These are phyloP conservation scores for Aselliscus stoliczkanus DNA, from an alignment of 2,797 vertebrate genomes.

Conservation along the genomic window DNA sequence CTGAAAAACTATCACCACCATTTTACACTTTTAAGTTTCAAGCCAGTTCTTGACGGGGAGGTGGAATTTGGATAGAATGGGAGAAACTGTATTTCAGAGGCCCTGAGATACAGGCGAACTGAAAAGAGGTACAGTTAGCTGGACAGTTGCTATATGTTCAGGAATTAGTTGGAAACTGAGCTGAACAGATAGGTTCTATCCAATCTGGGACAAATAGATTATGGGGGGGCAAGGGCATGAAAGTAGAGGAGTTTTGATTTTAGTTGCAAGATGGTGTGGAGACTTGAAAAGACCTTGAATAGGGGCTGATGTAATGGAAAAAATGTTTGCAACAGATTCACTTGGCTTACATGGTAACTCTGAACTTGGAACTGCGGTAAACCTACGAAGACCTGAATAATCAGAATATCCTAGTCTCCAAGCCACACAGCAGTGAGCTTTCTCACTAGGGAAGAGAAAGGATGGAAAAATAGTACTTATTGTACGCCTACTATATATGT, in stretches of 20 bases:
- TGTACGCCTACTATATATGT: neutral
- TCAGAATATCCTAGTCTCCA: neutral
- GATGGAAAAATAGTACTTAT: neutral
- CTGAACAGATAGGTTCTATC: neutral
- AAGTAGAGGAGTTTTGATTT: conserved; percentile 5
- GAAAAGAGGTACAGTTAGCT: neutral
- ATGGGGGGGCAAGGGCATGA: neutral
- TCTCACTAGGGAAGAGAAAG: neutral
- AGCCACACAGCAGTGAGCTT: neutral
- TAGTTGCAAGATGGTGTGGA: neutral
- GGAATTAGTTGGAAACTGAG: neutral
- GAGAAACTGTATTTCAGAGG: neutral
- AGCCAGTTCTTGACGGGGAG: neutral
- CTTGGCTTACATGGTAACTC: neutral
- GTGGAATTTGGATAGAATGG: neutral
- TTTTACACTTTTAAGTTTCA: neutral
- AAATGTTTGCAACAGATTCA: neutral
- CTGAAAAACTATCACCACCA: neutral
- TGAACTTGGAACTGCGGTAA: neutral
- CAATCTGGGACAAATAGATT: neutral
- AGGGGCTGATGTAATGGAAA: neutral
- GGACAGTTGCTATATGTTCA: neutral
- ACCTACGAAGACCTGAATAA: neutral
- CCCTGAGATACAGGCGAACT: neutral
- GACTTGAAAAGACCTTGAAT: conserved; percentile 5